These are phyloP conservation scores for Pristionchus fissidentatus DNA, from an alignment of 2,888 invertebrate species.

Conservation along the genomic window DNA sequence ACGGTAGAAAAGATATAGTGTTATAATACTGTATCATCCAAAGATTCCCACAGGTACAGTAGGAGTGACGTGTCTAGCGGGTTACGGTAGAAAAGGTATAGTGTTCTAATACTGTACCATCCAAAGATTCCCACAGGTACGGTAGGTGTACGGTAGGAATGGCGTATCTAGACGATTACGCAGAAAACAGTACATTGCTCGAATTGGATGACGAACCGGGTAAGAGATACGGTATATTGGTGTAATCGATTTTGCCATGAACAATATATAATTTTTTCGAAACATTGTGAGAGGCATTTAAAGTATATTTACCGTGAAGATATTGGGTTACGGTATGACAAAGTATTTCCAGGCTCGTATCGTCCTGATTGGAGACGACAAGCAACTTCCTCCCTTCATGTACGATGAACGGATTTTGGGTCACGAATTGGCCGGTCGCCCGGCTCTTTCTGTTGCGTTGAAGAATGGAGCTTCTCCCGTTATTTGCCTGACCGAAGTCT, in stretches of 20 bases:
- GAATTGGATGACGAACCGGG: too few species aligned
- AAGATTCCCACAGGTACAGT: neutral
- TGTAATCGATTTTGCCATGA: too few species aligned
- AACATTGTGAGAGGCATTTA: too few species aligned
- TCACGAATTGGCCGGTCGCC: conserved; percentile 12
- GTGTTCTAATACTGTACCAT: neutral
- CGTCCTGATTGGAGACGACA: conserved; percentile 25
- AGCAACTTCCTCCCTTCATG: conserved; percentile 29
- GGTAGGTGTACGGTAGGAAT: neutral
- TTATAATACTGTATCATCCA: neutral
- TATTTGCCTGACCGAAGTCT: neutral
- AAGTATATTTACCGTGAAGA: too few species aligned
- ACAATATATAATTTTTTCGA: too few species aligned
- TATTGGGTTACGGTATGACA: neutral
- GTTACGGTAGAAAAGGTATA: too few species aligned
- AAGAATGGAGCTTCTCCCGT: neutral
- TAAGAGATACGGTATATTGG: too few species aligned
- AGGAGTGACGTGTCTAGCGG: too few species aligned
- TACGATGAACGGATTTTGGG: conserved; percentile 4
- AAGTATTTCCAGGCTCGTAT: neutral
- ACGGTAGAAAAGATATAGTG: too few species aligned
- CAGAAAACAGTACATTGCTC: too few species aligned
- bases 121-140: neutral
- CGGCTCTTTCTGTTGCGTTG: neutral
- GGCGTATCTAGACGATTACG: too few species aligned